A percentile compares a stretch with the other conserved stretches of the same genome.
These are phyloP conservation scores for Tiphia femorata DNA, from an alignment of 2,888 invertebrate genomes.

Conservation along the genomic window DNA sequence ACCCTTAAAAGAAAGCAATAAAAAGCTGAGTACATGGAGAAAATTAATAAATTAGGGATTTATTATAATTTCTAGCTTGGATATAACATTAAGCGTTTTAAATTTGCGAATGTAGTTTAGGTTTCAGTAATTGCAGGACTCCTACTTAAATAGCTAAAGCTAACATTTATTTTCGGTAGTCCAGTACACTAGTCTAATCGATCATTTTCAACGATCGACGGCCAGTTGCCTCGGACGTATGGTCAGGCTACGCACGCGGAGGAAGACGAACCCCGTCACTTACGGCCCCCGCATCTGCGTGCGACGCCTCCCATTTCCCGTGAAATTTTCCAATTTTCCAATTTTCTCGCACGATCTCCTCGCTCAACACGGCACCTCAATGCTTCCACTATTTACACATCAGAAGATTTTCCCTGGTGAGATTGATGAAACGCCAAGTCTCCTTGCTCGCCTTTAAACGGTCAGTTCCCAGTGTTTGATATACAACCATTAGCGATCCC, in stretches of 20 bases:
- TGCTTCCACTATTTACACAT: slow-evolving; percentile 65
- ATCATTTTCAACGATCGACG: too few species aligned
- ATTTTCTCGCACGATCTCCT: slow-evolving; percentile 22
- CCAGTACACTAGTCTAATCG: too few species aligned
- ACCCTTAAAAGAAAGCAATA: too few species aligned
- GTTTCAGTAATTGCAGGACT: too few species aligned
- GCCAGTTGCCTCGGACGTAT: slow-evolving; percentile 7
- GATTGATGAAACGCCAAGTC: slow-evolving; percentile 57
- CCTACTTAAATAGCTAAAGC: too few species aligned
- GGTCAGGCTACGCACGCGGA: neutral
- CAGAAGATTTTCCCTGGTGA: slow-evolving; percentile 54
- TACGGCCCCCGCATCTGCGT: slow-evolving; percentile 46
- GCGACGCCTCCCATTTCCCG: slow-evolving; percentile 29
- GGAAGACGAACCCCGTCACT: slow-evolving; percentile 11
- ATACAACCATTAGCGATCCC: slow-evolving; percentile 58
- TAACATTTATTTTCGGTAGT: too few species aligned
- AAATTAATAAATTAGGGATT: too few species aligned
- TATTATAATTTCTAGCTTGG: too few species aligned
- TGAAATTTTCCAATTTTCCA: slow-evolving; percentile 41
- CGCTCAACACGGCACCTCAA: slow-evolving; percentile 46
- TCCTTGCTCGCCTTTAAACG: slow-evolving; percentile 49
- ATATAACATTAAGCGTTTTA: too few species aligned
- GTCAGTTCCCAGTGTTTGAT: slow-evolving; percentile 54
- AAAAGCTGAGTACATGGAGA: too few species aligned
- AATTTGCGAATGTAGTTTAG: too few species aligned